Evolutionary conservation across 2,113 vertebrate genomes (phyloP).

Genomic region (Scatophagus argus): DNA sequence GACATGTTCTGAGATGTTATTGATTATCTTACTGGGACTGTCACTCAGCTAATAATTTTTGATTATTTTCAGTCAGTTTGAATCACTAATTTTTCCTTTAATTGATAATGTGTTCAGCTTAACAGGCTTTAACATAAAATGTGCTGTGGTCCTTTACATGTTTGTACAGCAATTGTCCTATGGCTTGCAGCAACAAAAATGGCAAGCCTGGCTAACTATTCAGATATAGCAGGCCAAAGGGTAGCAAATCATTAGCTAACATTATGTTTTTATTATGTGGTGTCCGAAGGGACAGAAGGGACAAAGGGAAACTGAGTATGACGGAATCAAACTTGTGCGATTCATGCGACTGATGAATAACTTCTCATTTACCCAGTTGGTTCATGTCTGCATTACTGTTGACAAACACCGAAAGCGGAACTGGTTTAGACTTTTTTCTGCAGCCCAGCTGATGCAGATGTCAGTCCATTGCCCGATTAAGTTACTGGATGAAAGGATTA

Average conservation of each 20-base stretch:
- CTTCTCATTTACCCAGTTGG: neutral
- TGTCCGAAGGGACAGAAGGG: neutral
- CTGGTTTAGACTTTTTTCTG: neutral
- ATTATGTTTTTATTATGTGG: neutral
- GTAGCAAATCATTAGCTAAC: neutral
- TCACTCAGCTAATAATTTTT: neutral
- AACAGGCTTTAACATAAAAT: neutral
- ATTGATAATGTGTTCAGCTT: neutral
- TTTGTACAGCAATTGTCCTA: no score
- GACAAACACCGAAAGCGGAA: neutral
- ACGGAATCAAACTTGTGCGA: neutral
- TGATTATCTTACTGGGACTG: neutral
- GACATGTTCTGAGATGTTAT: neutral
- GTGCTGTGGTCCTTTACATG: neutral
- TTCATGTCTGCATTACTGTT: slow-evolving; percentile 14
- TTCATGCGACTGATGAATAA: neutral
- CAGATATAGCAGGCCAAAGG: neutral
- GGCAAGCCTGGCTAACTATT: neutral
- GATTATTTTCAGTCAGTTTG: neutral
- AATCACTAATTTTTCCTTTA: neutral
- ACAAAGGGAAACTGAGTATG: neutral
- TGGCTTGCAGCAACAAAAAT: neutral
- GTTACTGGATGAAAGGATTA: slow-evolving; percentile 39
- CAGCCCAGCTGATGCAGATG: slow-evolving; percentile 12
- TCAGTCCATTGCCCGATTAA: neutral